A percentile compares a stretch with the other conserved stretches of the same genome.
Evolutionary conservation across 92 coral and sea anemone genomes (phyloP).

Genomic region (Heliopora coerulea): DNA sequence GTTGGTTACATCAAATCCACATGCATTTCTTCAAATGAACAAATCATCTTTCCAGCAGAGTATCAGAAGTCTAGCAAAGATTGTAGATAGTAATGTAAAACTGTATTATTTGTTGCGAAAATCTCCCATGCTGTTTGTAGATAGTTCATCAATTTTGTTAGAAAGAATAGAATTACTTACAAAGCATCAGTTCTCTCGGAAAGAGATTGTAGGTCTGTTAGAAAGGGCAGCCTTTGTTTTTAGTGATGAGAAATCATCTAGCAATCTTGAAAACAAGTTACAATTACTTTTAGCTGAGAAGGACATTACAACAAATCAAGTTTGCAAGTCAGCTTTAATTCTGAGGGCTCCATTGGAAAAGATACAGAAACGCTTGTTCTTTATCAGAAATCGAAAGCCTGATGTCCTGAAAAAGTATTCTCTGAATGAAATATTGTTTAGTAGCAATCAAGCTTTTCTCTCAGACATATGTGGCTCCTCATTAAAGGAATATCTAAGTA

Average conservation of each 20-base stretch:
- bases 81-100: conserved; percentile 77
- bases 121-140: conserved; percentile 78
- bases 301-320: conserved; percentile 60
- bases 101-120: conserved; percentile 70
- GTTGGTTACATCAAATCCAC: conserved; percentile 72
- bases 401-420: conserved; percentile 50
- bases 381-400: conserved; percentile 64
- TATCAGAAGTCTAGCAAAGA: conserved; percentile 62
- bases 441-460: conserved; percentile 64
- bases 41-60: conserved; percentile 53
- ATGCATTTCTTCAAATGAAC: conserved; percentile 77
- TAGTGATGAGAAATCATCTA: conserved; percentile 52
- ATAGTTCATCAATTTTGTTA: conserved; percentile 58
- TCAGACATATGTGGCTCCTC: conserved; percentile 63
- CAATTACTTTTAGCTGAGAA: conserved; percentile 63
- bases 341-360: conserved; percentile 65
- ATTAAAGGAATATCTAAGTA: conserved; percentile 49
- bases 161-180: conserved; percentile 63
- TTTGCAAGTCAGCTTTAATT: conserved; percentile 62
- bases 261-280: conserved; percentile 64
- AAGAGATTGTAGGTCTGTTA: conserved; percentile 70
- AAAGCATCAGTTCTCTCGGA: conserved; percentile 63
- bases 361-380: conserved; percentile 65
- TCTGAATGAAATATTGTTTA: conserved; percentile 61
- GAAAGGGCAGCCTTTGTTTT: conserved; percentile 74